A percentile compares a stretch with the other conserved stretches of the same genome.
phyloP scores from a whole-genome alignment of 2,113 vertebrate species.

The Salvator merianae region DNA sequence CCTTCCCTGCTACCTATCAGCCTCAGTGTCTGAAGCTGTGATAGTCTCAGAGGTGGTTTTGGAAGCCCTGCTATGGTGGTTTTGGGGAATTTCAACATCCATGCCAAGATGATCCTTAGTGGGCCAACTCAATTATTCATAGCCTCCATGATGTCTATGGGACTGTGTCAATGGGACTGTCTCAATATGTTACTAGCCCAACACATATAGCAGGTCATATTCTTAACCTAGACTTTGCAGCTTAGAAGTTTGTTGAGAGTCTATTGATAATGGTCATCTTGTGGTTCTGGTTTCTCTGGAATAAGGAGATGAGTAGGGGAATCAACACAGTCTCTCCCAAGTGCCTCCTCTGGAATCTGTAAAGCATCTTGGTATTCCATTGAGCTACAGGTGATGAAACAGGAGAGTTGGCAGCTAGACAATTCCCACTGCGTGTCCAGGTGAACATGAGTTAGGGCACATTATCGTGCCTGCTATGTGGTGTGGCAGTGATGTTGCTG shows the following conservation, averaged over 20 bases:
- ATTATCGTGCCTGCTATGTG: too few relatives aligned
- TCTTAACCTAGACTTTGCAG: not conserved
- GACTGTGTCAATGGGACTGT: not conserved
- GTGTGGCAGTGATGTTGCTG: too few relatives aligned
- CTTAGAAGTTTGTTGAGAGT: too few relatives aligned
- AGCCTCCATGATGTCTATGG: not conserved
- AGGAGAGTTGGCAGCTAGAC: too few relatives aligned
- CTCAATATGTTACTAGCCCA: not conserved
- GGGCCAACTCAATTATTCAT: not conserved
- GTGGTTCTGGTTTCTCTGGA: too few relatives aligned
- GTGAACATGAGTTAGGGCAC: too few relatives aligned
- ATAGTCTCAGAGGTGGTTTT: not conserved
- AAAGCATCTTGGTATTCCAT: too few relatives aligned
- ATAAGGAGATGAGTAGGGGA: too few relatives aligned
- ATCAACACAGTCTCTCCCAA: not conserved
- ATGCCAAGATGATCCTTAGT: not conserved
- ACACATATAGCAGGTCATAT: not conserved
- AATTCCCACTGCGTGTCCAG: too few relatives aligned
- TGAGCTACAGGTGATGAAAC: too few relatives aligned
- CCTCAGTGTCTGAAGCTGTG: not conserved
- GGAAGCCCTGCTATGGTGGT: not conserved
- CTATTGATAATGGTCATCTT: too few relatives aligned
- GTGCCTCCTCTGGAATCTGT: too few relatives aligned
- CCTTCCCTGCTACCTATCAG: not conserved
- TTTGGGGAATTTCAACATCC: not conserved